Evolutionary conservation across 2,797 vertebrate species (phyloP).

Genomic region (Lophura swinhoii): DNA sequence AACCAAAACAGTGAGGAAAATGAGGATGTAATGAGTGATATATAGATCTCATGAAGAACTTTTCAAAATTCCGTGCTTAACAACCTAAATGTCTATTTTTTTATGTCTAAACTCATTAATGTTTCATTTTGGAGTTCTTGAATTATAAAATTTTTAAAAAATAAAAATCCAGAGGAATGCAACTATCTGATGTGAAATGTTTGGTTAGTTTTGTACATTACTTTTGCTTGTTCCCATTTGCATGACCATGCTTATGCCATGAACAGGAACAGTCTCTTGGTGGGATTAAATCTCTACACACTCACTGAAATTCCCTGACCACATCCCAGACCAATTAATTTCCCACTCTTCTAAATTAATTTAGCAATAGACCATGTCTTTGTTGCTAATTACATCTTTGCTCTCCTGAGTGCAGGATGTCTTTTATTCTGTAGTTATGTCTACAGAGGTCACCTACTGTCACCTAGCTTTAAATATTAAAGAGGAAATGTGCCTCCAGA

Average conservation of each 20-base stretch:
- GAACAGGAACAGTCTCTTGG: neutral
- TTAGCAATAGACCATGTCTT: neutral
- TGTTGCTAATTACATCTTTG: neutral
- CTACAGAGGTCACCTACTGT: constrained; percentile 68
- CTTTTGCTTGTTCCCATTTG: neutral
- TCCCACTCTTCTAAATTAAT: neutral
- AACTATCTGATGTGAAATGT: neutral
- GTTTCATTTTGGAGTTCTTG: neutral
- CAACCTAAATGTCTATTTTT: neutral
- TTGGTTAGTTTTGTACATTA: neutral
- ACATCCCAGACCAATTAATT: neutral
- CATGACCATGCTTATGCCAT: neutral
- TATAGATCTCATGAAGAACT: neutral
- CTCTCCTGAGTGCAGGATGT: neutral
- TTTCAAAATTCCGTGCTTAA: neutral
- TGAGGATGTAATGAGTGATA: neutral
- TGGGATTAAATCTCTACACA: neutral
- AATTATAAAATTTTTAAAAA: neutral
- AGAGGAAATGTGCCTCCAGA: constrained; percentile 54
- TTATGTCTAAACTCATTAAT: neutral
- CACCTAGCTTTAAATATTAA: constrained; percentile 47
- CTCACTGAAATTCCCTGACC: neutral
- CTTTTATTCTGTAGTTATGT: constrained; percentile 24
- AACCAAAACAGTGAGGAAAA: neutral
- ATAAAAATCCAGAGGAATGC: neutral